Base-by-base conservation (phyloP, 2,888 invertebrate genomes). In the Cosmia trapezina region DNA sequence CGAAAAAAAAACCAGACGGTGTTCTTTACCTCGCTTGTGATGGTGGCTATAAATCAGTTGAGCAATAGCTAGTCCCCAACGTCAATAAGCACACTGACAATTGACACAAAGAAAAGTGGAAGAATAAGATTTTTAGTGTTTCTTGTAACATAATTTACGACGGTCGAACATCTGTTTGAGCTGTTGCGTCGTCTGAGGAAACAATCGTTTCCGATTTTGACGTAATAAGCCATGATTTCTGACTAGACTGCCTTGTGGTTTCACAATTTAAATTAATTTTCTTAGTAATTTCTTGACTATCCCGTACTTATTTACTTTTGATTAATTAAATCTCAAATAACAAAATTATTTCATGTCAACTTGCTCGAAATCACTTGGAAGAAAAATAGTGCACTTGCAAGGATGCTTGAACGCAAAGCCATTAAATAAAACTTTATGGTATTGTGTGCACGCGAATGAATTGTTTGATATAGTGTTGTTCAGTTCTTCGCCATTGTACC, bases 31-130 rank as follows among this genome's bases (percentile, higher is more conserved):
- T 88, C 79, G 87, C 78, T 86, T 78, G 82, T 86, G 87, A 86
- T 87, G 89, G 86, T 84, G 86, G 89, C 88, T 91, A 91, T 95
- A 96, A 95, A 95, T 95, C 95, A 95, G 88, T 92, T 90, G 87
- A 88, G 90, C 89, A 91, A 91, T 89, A 90, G 91, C 89, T 83
- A 84, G 86, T 82, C 83, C 87, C 86, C 79, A 78, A 80, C 87
- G 86, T 90, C 91, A 91, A 90, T 89, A 90, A 88, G 85, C 84
- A 86, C 86, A 89, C 86, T 87, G 89, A 89, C 88, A 86, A 86
- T 85, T 85, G 85, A 76, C 76, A 85, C 85, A 86, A 87, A 86
- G 83, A 78, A 76, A 81, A 78, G 70, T 74, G 59, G 74, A 75
- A 78, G 86, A 86, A 87, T 77, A 75, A 72, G 74, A 70, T 68